phyloP scores from a whole-genome alignment of 2,797 vertebrate species.

The Crypturellus tataupa region DNA sequence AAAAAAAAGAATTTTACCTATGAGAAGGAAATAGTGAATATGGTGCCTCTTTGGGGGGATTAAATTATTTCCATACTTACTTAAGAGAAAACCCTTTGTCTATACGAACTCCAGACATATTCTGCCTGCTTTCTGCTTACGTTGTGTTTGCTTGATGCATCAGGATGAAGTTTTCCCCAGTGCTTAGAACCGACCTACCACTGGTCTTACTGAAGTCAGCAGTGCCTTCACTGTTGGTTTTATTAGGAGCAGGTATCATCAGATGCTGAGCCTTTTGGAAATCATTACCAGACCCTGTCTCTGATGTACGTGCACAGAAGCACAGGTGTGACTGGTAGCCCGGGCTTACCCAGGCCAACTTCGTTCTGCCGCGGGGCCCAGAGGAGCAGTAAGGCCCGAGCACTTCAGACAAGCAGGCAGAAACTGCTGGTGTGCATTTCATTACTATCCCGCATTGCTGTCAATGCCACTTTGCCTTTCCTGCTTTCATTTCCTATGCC shows the following conservation, averaged over 20 bases:
- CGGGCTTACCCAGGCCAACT: fast-evolving
- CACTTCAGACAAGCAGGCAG: not conserved
- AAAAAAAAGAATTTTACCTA: not conserved
- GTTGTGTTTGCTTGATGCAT: not conserved
- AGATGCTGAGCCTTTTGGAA: not conserved
- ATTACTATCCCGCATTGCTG: not conserved
- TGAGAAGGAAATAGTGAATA: not conserved
- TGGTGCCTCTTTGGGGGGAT: not conserved
- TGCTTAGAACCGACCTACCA: not conserved
- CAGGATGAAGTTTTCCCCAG: not conserved
- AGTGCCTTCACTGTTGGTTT: not conserved
- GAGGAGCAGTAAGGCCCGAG: not conserved
- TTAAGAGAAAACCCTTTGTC: not conserved
- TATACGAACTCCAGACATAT: not conserved
- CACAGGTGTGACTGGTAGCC: not conserved
- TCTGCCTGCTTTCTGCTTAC: not conserved
- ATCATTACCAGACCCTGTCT: not conserved
- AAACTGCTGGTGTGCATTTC: not conserved
- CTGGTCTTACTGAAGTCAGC: not conserved
- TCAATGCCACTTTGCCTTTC: not conserved
- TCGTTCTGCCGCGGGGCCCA: fast-evolving
- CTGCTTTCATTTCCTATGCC: not conserved
- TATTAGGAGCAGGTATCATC: not conserved
- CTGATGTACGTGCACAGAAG: not conserved
- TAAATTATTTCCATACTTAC: not conserved